Conservation (phyloP, 2,113 vertebrate species). For the Excalfactoria chinensis region DNA sequence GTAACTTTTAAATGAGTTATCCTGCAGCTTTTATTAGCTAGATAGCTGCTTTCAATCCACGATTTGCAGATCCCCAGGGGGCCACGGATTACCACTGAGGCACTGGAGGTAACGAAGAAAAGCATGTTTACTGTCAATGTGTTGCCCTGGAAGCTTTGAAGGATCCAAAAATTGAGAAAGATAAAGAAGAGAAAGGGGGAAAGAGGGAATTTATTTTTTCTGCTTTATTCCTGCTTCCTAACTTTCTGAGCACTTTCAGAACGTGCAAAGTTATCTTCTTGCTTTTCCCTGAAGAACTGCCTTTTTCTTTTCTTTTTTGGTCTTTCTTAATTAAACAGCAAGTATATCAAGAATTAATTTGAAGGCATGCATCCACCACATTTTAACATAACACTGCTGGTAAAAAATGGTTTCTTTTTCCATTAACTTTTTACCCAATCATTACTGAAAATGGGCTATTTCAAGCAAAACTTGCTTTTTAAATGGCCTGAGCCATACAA, state of each 20-base stretch:
- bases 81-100: background rate
- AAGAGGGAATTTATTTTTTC: background rate
- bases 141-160: background rate
- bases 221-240: background rate
- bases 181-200: background rate
- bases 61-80: background rate
- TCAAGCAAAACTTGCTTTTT: background rate
- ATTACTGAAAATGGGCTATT: background rate
- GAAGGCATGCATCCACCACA: background rate
- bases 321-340: background rate
- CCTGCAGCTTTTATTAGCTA: slow-evolving; percentile 23
- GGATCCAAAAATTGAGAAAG: background rate
- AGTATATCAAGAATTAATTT: background rate
- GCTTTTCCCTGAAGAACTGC: background rate
- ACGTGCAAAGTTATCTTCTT: background rate
- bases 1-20: slow-evolving; percentile 30
- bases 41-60: fast-evolving
- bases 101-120: background rate
- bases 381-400: background rate
- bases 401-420: background rate
- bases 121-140: background rate
- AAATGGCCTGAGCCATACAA: background rate
- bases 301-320: background rate
- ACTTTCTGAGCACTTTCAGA: background rate
- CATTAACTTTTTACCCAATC: background rate